Base-by-base conservation (phyloP, 35 echinoderm and acorn worm species). In the Holothuria glaberrima region DNA sequence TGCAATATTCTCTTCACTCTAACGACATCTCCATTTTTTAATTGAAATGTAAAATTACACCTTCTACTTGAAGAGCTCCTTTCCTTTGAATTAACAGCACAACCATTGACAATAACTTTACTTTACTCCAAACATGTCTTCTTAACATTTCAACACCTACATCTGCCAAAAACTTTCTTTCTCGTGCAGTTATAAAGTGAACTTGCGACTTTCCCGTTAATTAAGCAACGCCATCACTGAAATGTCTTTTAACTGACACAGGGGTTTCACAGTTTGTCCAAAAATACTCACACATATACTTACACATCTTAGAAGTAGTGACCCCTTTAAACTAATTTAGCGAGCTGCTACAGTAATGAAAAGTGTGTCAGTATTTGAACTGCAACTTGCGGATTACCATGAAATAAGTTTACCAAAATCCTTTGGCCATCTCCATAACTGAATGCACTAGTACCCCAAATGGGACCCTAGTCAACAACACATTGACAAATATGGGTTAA, bases 401-500 rank as follows among this genome's bases (percentile, higher is more conserved):
- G 35, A 50, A 81, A 81, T 16, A 81, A 50, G n/a, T 81, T 81
- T 36, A 81, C 48, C 30, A 48, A 26, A 25, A 54, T 54, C 24
- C 77, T 50, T 9, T 81, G 46, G 41, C 48, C 48, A 44, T 25
- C 24, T 81, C 48, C 77, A 54, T 48, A 81, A 50, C 34, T 25
- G 41, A 81, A 81, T 48, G 77, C 35, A 45, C 34, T 48, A 20
- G 77, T 81, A 26, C 34, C 77, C 77, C 77, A 81, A 26, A 81
- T 38, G 6, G 77, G 77, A 81, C 77, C 77, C 77, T 36, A 81
- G 41, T 81, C 48, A 25, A 36, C 48, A 54, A 81, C 77, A 48
- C 77, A 48, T 26, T 81, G 34, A 48, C 34, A 48, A 25, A 81
- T 48, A 48, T 81, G 77, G 34, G 48, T 48, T 56, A 81, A 81